phyloP scores from a whole-genome alignment of 92 coral and sea anemone genomes.

The Epizoanthus scotinus region DNA sequence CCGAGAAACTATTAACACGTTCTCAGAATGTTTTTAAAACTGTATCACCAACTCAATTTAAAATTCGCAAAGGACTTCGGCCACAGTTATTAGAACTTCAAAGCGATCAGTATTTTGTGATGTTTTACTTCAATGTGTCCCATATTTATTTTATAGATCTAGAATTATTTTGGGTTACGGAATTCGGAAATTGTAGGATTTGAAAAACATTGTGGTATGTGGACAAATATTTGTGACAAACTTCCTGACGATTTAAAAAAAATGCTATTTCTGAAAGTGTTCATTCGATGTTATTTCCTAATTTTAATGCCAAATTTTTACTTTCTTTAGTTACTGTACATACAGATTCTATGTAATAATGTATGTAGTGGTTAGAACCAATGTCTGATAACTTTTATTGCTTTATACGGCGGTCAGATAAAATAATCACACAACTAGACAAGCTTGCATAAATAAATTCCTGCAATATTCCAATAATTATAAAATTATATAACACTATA shows the following conservation, averaged over 20 bases:
- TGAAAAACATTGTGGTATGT: not conserved
- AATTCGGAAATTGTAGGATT: no score
- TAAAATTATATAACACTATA: no score
- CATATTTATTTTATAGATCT: not conserved
- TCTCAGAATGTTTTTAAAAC: not conserved
- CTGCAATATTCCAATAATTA: no score
- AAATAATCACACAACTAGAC: no score
- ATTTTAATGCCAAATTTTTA: not conserved
- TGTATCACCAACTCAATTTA: not conserved
- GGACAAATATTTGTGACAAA: not conserved
- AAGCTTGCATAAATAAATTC: no score
- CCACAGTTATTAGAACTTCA: no score
- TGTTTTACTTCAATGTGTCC: not conserved
- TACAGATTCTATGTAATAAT: no score
- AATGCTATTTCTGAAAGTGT: not conserved
- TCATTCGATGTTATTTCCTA: not conserved
- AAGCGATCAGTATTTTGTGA: not conserved
- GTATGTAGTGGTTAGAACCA: no score
- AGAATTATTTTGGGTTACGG: not conserved
- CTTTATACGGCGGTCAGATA: no score
- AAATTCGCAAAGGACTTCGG: not conserved
- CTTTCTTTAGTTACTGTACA: not conserved
- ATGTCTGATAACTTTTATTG: no score
- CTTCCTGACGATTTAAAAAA: not conserved
- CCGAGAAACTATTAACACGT: conserved; percentile 5